phyloP scores from a whole-genome alignment of 2,113 vertebrate species.

The Hippolais icterina region DNA sequence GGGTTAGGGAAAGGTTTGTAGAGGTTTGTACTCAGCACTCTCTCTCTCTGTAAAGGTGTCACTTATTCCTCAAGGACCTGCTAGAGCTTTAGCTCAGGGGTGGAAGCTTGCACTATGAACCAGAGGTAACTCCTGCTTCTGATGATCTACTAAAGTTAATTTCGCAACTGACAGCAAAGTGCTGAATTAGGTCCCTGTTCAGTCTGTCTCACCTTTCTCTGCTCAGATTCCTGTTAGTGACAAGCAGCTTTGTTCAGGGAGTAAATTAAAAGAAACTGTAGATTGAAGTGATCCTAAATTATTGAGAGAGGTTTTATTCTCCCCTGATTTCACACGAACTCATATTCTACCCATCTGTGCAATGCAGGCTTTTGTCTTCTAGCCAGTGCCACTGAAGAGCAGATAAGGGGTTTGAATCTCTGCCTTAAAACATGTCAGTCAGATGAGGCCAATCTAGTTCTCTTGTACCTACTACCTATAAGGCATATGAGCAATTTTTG shows the following conservation, averaged over 20 bases:
- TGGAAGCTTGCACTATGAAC: not conserved
- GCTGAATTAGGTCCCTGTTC: not conserved
- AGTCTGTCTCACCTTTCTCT: not conserved
- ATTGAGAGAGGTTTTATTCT: slow-evolving; percentile 26
- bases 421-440: not conserved
- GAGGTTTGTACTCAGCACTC: not conserved
- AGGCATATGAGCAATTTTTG: not conserved
- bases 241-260: not conserved
- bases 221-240: not conserved
- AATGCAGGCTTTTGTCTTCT: not conserved
- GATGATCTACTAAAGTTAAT: not conserved
- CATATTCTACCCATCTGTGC: not conserved
- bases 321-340: not conserved
- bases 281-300: slow-evolving; percentile 17
- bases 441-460: not conserved
- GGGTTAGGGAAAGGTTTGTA: not conserved
- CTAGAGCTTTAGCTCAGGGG: not conserved
- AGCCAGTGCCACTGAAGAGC: not conserved
- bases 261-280: not conserved
- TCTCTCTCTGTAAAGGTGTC: not conserved
- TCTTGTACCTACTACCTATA: not conserved
- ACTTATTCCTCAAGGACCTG: not conserved
- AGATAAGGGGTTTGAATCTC: not conserved
- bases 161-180: not conserved
- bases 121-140: not conserved